A percentile compares a stretch with the other conserved stretches of the same genome.
These are phyloP conservation scores for Chrysodeixis includens DNA, from an alignment of 2,888 invertebrate genomes.

Conservation along the genomic window DNA sequence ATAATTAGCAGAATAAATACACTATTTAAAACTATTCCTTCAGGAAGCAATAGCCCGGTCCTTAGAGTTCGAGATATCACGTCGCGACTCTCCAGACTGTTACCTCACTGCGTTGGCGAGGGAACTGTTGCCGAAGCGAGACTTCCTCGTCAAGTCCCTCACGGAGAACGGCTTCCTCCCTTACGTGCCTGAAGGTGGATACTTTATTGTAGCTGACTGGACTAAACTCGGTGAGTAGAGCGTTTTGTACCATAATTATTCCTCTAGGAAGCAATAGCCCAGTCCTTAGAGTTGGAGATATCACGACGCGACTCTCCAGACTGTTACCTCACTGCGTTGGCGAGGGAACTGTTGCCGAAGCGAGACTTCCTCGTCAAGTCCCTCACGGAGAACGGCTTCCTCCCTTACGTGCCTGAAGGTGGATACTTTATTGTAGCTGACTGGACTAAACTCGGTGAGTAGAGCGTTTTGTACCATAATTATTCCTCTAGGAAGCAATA, in stretches of 20 bases:
- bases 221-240: slow-evolving; percentile 90
- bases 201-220: slow-evolving; percentile 99
- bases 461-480: no score
- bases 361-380: slow-evolving; percentile 94
- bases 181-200: slow-evolving; percentile 98
- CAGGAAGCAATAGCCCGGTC: slow-evolving; percentile 97
- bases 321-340: slow-evolving; percentile 94
- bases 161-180: slow-evolving; percentile 95
- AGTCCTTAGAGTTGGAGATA: slow-evolving; percentile 96
- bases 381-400: slow-evolving; percentile 94
- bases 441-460: slow-evolving; percentile 93
- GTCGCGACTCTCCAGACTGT: slow-evolving; percentile 93
- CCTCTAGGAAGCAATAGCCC: slow-evolving; percentile 96
- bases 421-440: slow-evolving; percentile 99
- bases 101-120: slow-evolving; percentile 94
- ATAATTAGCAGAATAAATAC: no score
- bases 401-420: slow-evolving; percentile 97
- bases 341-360: slow-evolving; percentile 93
- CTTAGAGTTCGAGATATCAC: slow-evolving; percentile 95
- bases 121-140: slow-evolving; percentile 94
- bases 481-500: slow-evolving; percentile 93
- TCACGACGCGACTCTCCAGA: slow-evolving; percentile 91
- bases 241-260: no score
- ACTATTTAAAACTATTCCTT: slow-evolving; percentile 22
- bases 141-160: slow-evolving; percentile 93